Conservation (phyloP, 2,797 vertebrate genomes). For the Pseudomugil tenellus region DNA sequence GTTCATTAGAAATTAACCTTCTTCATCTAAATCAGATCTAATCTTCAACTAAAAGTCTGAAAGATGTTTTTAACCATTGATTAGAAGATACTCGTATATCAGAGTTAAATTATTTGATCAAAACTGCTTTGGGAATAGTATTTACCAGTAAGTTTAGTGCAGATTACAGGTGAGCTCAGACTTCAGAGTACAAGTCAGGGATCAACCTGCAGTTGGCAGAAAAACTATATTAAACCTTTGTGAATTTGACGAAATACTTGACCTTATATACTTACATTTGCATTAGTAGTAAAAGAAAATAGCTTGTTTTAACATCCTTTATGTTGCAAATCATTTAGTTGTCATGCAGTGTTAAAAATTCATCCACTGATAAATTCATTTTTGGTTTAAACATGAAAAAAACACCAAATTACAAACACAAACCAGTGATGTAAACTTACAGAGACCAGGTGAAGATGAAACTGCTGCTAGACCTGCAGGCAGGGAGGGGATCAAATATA, state of each 20-base stretch:
- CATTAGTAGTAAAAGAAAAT: neutral
- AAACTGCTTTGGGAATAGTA: neutral
- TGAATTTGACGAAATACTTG: neutral
- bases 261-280: neutral
- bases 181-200: slow-evolving; percentile 11
- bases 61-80: neutral
- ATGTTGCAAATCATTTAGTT: neutral
- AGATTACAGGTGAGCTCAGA: slow-evolving; percentile 33
- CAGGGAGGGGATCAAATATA: slow-evolving; percentile 74
- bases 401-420: neutral
- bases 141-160: slow-evolving; percentile 59
- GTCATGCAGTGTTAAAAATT: too few relatives aligned
- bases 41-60: neutral
- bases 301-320: neutral
- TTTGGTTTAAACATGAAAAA: neutral
- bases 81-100: neutral
- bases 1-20: neutral
- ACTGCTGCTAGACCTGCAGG: slow-evolving; percentile 57
- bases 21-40: neutral
- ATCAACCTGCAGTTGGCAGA: slow-evolving; percentile 39
- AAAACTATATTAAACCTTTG: neutral
- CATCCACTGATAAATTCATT: neutral
- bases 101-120: neutral
- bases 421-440: too few relatives aligned
- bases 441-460: slow-evolving; percentile 60